Percentiles rank a stretch among this genome's conserved stretches.
These are phyloP conservation scores for Orthonyx spaldingii DNA, from an alignment of 2,113 vertebrate species.

Conservation along the genomic window DNA sequence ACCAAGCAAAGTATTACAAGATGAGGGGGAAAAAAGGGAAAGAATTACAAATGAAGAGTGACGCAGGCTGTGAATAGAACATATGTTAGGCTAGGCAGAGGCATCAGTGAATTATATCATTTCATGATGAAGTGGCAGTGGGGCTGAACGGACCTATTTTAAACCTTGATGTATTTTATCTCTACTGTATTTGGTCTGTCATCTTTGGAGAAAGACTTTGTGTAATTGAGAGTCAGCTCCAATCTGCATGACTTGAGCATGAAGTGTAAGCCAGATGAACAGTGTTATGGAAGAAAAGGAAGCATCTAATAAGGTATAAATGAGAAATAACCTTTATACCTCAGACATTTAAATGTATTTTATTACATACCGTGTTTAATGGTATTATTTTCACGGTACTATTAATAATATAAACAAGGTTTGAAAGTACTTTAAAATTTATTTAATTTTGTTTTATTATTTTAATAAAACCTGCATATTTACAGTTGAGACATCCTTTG, in stretches of 20 bases:
- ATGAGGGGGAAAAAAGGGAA: constrained; percentile 71
- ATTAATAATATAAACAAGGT: constrained; percentile 10
- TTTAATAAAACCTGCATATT: not conserved
- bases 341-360: constrained; percentile 47
- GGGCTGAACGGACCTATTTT: constrained; percentile 94
- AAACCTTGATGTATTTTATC: constrained; percentile 93
- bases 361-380: constrained; percentile 23
- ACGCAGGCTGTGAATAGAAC: constrained; percentile 89
- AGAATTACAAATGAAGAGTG: constrained; percentile 96
- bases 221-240: constrained; percentile 93
- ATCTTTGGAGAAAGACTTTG: constrained; percentile 83
- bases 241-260: constrained; percentile 83
- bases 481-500: not conserved
- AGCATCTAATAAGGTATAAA: constrained; percentile 74
- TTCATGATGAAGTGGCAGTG: constrained; percentile 88
- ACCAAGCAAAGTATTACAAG: constrained; percentile 83
- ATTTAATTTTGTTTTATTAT: not conserved
- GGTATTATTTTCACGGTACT: constrained; percentile 8
- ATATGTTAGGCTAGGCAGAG: constrained; percentile 88
- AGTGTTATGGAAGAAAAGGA: constrained; percentile 60
- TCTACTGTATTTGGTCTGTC: constrained; percentile 89
- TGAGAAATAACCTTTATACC: constrained; percentile 66
- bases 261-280: constrained; percentile 74
- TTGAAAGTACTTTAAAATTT: not conserved
- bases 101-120: constrained; percentile 84